Evolutionary conservation across 2,797 vertebrate species (phyloP), one percentile per base, ranked within the genome.

Genomic region (Malurus splendens): DNA sequence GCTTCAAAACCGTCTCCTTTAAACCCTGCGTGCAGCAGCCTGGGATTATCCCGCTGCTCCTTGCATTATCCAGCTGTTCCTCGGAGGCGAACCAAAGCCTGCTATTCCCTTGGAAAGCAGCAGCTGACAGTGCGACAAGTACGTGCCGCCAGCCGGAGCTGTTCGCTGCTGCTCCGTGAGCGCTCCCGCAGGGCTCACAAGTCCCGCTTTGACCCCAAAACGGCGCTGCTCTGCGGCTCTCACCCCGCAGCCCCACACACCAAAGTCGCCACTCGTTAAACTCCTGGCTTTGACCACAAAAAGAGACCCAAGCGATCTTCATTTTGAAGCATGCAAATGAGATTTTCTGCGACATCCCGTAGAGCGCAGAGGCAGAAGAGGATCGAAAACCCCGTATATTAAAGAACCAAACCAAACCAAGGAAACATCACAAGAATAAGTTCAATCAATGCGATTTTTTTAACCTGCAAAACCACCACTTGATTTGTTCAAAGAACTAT

Each of bases 331-430:
- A 59, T 13, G 8, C 28, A 66, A 36, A 32, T 50, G 48, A 74
- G 56, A 47, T 22, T 72, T 86, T 23, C 48, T n/a, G 27, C 45
- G 65, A n/a, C 22, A 65, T 76, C 28, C 36, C 22, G 7, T 28
- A 6, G 7, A 55, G 28, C 0, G 0, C 50, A 60, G 23, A 71
- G 59, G 15, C 22, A 80, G 41, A 11, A 48, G 68, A 64, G 7
- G 7, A 9, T 68, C 38, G 67, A 18, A 64, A 81, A 33, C 42
- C 9, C 44, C 44, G 17, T 17, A 18, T 32, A 38, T 41, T 45
- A 4, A 41, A 76, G 54, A 52, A 6, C 0, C 9, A 61, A 61
- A 20, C 1, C 11, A 42, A 80, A 59, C 1, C 18, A 68, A 67
- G 32, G 68, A 60, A 48, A 38, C 25, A 28, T 10, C 1, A 0